Evolutionary conservation across 2,113 vertebrate genomes (phyloP), one percentile per base, ranked within the genome.

Genomic region (Heterotilapia buettikoferi): DNA sequence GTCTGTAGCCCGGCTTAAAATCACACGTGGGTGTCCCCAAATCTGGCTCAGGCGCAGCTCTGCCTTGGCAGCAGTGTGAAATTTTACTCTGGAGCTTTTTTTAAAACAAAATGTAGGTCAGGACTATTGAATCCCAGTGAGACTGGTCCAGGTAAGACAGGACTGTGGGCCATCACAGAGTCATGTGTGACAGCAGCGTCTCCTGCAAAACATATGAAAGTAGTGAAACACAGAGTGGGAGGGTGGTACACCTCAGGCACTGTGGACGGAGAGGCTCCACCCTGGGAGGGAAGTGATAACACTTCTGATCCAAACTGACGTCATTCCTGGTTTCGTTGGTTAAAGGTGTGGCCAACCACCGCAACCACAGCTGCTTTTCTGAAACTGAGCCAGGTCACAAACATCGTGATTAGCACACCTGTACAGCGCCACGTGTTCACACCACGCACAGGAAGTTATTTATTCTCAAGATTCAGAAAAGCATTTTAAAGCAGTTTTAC

Each of bases 21-120:
- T 13, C 33, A 12, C 36, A 14, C 5, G 2, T 43, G n/a, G 1
- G 66, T 24, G 0, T 45, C 68, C 68, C 3, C 3, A 26, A 18
- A 73, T 45, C 68, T 45, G 66, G 36, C n/a, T 71, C 36, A 9
- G 66, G 36, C 0, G 36, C 19, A 0, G 66, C 38, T 26, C 1
- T 26, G 1, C 6, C 66, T 71, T 16, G 7, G 38, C 66, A 71
- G 66, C 66, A 16, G 45, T 3, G 73, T 50, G 16, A 78, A 33
- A 31, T n/a, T 52, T n/a, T n/a, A 50, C 24, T 31, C 45, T 50
- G 26, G 45, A 52, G 26, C 73, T 29, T 31, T 31, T 12, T 6
- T 0, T 31, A 0, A 29, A 19, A 13, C 4, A 5, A 31, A 50
- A 78, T 78, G 73, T 13, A 78, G 26, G 73, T 79, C 73, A 79